These are phyloP conservation scores for Labeo catla DNA, from an alignment of 2,113 vertebrate species.

Conservation along the genomic window DNA sequence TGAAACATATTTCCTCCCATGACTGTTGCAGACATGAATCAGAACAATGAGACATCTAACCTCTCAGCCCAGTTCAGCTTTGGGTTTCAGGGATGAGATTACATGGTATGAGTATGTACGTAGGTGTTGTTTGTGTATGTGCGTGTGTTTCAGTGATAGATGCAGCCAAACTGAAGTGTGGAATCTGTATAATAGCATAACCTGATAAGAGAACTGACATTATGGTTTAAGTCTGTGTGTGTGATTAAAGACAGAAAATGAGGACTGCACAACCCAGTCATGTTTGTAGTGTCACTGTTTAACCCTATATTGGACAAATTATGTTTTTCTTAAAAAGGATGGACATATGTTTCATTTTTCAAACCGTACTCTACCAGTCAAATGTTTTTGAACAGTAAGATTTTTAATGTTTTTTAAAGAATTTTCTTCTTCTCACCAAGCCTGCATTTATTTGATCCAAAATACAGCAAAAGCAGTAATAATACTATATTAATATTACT, in stretches of 20 bases:
- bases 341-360: not conserved
- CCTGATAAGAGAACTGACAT: not conserved
- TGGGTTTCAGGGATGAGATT: constrained; percentile 33
- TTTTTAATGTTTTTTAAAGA: too few species aligned
- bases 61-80: constrained; percentile 3
- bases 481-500: too few species aligned
- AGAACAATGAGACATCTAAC: constrained; percentile 33
- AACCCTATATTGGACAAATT: not conserved
- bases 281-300: not conserved
- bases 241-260: not conserved
- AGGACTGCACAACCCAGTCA: not conserved
- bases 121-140: constrained; percentile 25
- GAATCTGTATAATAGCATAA: not conserved
- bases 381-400: too few species aligned
- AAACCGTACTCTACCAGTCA: too few species aligned
- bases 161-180: not conserved
- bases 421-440: too few species aligned
- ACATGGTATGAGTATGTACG: constrained; percentile 30
- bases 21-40: constrained; percentile 30
- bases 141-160: constrained; percentile 8
- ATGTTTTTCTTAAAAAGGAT: not conserved
- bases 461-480: too few species aligned
- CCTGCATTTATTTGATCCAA: too few species aligned
- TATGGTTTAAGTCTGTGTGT: not conserved
- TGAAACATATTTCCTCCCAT: constrained; percentile 25